Evolutionary conservation across 2,797 vertebrate species (phyloP).

Genomic region (Labeo calbasu): DNA sequence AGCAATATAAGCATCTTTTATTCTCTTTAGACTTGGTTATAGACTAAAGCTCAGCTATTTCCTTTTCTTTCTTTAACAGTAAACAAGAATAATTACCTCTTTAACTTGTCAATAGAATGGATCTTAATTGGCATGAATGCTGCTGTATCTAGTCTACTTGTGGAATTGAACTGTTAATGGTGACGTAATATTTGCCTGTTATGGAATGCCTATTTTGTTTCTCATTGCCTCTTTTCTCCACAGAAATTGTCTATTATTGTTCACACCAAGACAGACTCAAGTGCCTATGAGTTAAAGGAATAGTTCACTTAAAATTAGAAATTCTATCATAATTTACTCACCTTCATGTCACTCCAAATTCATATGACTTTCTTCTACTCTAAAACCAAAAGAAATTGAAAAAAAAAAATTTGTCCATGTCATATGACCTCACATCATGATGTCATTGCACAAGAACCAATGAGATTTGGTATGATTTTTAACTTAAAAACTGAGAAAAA

Average conservation of each 20-base stretch:
- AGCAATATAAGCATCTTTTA: neutral
- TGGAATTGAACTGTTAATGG: neutral
- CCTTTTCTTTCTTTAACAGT: neutral
- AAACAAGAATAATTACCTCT: neutral
- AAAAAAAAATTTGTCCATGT: neutral
- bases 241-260: neutral
- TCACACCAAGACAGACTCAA: neutral
- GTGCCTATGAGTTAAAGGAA: neutral
- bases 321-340: neutral
- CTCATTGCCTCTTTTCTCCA: neutral
- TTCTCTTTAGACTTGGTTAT: neutral
- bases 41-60: neutral
- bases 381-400: neutral
- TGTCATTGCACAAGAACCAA: neutral
- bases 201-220: neutral
- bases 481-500: too few relatives aligned
- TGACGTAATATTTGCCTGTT: neutral
- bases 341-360: neutral
- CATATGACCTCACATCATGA: neutral
- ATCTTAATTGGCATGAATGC: neutral
- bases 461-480: neutral
- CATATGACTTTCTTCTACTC: neutral
- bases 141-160: neutral
- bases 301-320: neutral
- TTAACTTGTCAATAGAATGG: neutral